Evolutionary conservation across 2,888 invertebrate species (phyloP), one percentile per base, ranked within the genome.

Genomic region (Plagiodera versicolora): DNA sequence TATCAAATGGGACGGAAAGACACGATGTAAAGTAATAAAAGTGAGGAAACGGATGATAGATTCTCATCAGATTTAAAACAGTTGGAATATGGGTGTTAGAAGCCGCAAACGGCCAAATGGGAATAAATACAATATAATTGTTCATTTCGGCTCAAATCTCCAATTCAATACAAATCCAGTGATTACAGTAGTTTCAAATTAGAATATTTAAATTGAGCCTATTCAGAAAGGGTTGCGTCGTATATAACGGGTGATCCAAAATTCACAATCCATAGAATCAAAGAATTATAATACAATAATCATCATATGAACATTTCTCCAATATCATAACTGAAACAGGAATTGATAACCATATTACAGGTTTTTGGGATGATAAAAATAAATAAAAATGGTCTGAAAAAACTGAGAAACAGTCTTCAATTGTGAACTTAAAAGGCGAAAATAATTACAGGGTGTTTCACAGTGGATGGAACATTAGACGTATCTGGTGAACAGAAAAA

Each of bases 141-240:
- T 67, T 67, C 64, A 68, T 68, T 68, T 65, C 59, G 58, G 56
- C 62, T 19, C 62, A 67, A 62, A 65, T 67, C 65, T 65, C 65
- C 64, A 65, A 65, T 65, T 65, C 66, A 63, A 68, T 68, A 68
- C 69, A 68, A 70, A 67, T 68, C 65, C 67, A 65, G 66, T 70
- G 70, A 71, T n/a, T n/a, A n/a, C n/a, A n/a, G n/a, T 70, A 68
- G 70, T 65, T 58, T 49, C 50, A 70, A 73, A 48, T 48, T 6
- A 48, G 28, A 20, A 28, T 14, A 20, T 28, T 28, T 18, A 48
- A n/a, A 19, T 20, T 14, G 24, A n/a, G 18, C 28, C 48, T 28
- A 24, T 24, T 24, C 48, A 32, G 10, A 11, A 32, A 32, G 32
- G 32, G 32, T 32, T 32, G 32, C 32, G 9, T 10, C 2, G 10